These are phyloP conservation scores for Philotrypesis tridentata DNA, from an alignment of 1,140 invertebrate genomes.

Conservation along the genomic window DNA sequence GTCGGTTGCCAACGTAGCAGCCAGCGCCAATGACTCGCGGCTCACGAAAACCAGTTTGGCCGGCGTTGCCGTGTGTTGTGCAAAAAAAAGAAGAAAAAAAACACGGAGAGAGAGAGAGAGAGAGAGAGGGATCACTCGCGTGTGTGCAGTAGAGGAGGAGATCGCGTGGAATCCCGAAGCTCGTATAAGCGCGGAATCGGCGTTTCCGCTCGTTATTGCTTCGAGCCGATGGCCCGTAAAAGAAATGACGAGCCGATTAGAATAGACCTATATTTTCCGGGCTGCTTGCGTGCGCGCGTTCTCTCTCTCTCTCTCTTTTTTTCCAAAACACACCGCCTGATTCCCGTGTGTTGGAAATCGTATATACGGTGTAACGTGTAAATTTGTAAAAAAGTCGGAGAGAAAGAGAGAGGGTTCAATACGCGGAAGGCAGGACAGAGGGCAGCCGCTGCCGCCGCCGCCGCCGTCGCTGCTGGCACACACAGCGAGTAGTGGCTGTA, in stretches of 20 bases:
- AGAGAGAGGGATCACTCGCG: slow-evolving; percentile 4
- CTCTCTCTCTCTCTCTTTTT: too few species aligned
- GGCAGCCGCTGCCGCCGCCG: neutral
- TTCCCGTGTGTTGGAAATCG: neutral
- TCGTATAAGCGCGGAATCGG: neutral
- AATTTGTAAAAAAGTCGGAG: neutral
- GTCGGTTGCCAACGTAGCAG: neutral
- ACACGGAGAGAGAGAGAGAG: slow-evolving; percentile 18
- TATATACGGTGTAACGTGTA: too few species aligned
- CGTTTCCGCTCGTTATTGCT: neutral
- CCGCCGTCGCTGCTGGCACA: slow-evolving; percentile 21
- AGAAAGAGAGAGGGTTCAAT: neutral
- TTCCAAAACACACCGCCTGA: neutral
- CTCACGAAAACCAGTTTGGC: slow-evolving; percentile 36
- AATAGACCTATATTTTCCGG: neutral
- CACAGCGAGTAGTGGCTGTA: slow-evolving; percentile 6
- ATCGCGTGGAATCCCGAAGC: neutral
- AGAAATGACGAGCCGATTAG: slow-evolving; percentile 5
- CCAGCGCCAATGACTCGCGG: slow-evolving; percentile 33
- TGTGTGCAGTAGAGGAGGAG: neutral
- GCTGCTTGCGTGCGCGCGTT: neutral
- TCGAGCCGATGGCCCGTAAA: neutral
- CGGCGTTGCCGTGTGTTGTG: neutral
- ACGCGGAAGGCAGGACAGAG: neutral
- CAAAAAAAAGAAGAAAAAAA: slow-evolving; percentile 40